These are phyloP conservation scores for Ectobius pallidus DNA, from an alignment of 2,888 invertebrate genomes.

Conservation along the genomic window DNA sequence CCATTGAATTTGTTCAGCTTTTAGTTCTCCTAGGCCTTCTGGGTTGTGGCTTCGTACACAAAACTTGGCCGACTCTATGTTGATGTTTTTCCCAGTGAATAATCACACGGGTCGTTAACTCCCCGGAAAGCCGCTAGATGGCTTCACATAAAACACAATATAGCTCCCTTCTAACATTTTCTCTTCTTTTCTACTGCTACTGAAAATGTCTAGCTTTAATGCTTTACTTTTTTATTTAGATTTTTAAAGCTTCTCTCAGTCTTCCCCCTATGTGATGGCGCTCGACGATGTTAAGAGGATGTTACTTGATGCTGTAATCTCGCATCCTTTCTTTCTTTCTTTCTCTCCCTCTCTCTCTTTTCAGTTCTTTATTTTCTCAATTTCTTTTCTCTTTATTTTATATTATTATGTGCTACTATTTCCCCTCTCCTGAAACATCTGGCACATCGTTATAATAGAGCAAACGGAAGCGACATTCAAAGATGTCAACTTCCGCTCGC, in stretches of 20 bases:
- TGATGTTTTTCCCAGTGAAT: constrained; percentile 37
- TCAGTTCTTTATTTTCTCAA: constrained; percentile 14
- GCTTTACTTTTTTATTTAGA: constrained; percentile 32
- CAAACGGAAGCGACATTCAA: constrained; percentile 15
- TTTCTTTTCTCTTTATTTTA: constrained; percentile 10
- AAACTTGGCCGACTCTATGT: constrained; percentile 13
- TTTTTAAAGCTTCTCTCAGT: constrained; percentile 4
- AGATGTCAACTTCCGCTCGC: constrained; percentile 11
- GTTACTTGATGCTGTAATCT: constrained; percentile 16
- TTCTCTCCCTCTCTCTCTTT: not conserved
- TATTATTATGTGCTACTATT: constrained; percentile 2
- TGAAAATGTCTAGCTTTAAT: constrained; percentile 31
- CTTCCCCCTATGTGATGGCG: not conserved
- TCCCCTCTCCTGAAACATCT: constrained; percentile 6
- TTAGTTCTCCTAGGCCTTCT: constrained; percentile 15
- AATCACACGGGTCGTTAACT: constrained; percentile 41
- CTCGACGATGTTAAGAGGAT: constrained; percentile 27
- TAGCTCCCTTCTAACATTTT: constrained; percentile 19
- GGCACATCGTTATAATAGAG: constrained; percentile 15
- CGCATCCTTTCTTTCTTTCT: not conserved
- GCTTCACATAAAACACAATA: constrained; percentile 36
- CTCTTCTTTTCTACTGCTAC: constrained; percentile 27
- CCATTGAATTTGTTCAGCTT: constrained; percentile 25
- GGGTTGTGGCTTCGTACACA: not conserved
- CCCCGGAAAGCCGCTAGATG: constrained; percentile 36